Base-by-base conservation (phyloP, 2,113 vertebrate genomes). In the Brachyhypopomus gauderio region DNA sequence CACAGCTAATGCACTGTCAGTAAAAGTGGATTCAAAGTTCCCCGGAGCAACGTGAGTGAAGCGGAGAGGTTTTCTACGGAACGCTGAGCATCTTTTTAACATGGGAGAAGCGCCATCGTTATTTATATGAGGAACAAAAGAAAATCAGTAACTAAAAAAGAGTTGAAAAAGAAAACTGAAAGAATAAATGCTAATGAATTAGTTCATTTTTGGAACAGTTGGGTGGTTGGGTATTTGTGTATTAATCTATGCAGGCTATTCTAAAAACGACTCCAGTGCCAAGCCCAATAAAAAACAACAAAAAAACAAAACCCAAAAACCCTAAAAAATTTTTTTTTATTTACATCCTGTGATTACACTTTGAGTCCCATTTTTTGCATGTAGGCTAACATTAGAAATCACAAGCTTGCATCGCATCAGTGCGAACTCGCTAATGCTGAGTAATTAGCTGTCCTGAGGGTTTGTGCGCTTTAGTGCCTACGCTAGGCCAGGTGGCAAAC, bases 401-500 rank as follows among this genome's bases (percentile, higher is more conserved):
- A 56, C 22, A 14, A 77, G 67, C 20, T 58, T 19, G 14, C 30
- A 59, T 63, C n/a, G 48, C 12, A 72, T 48, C 52, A 41, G 38
- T 59, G 62, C 45, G 3, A 56, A 70, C 23, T 14, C 25, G 25
- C 81, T 75, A 86, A 80, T 87, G 77, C 87, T 52, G 58, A 48
- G 80, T 86, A 90, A 89, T 88, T 81, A 83, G 45, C 19, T 27
- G 72, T 83, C 78, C 85, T 60, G 1, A 70, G 56, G 85, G 86
- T 85, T 79, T 77, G 48, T 86, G 84, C 75, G 79, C 69, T 76
- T 75, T 78, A 38, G 59, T 19, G 78, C 72, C 86, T 20, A 83
- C 78, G 87, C 83, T 60, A 23, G 87, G 90, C 90, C 92, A 92
- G 90, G 87, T 93, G 93, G 89, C 59, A 48, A 89, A 93, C 87